Conservation (phyloP, 2,113 vertebrate genomes). For the Romanogobio albipinnatus region DNA sequence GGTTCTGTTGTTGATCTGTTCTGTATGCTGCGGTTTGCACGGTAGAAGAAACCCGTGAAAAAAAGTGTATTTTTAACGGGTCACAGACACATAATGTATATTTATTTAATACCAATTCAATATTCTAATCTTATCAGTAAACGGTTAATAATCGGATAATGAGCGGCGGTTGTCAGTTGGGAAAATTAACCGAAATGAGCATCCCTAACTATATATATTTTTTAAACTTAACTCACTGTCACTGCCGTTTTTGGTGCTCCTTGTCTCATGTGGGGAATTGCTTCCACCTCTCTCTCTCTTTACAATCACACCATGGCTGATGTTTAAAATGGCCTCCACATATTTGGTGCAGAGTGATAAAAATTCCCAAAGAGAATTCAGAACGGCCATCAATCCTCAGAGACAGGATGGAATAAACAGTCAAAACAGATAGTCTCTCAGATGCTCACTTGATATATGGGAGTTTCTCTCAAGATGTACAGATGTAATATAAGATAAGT, state of each 20-base stretch:
- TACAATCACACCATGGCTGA: slow-evolving; percentile 3
- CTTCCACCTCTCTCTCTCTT: slow-evolving; percentile 10
- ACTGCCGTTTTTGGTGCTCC: background rate
- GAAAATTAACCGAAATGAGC: too few relatives aligned
- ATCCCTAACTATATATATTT: too few relatives aligned
- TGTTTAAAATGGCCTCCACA: slow-evolving; percentile 29
- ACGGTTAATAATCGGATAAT: too few relatives aligned
- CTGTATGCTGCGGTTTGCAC: too few relatives aligned
- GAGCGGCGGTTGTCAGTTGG: too few relatives aligned
- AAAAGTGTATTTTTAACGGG: too few relatives aligned
- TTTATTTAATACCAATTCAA: too few relatives aligned
- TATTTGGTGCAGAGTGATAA: slow-evolving; percentile 26
- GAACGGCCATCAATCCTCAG: slow-evolving; percentile 19
- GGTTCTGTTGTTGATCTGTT: too few relatives aligned
- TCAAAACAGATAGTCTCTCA: slow-evolving; percentile 25
- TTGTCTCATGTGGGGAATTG: background rate
- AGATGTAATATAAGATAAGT: slow-evolving; percentile 33
- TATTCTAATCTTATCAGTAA: too few relatives aligned
- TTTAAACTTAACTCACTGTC: background rate
- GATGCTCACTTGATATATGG: slow-evolving; percentile 16
- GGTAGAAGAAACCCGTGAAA: too few relatives aligned
- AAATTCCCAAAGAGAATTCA: slow-evolving; percentile 20
- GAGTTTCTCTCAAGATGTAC: slow-evolving; percentile 14
- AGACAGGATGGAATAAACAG: slow-evolving; percentile 19
- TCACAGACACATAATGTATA: too few relatives aligned